Evolutionary conservation across 2,888 invertebrate species (phyloP).

Genomic region (Lottia scabra): DNA sequence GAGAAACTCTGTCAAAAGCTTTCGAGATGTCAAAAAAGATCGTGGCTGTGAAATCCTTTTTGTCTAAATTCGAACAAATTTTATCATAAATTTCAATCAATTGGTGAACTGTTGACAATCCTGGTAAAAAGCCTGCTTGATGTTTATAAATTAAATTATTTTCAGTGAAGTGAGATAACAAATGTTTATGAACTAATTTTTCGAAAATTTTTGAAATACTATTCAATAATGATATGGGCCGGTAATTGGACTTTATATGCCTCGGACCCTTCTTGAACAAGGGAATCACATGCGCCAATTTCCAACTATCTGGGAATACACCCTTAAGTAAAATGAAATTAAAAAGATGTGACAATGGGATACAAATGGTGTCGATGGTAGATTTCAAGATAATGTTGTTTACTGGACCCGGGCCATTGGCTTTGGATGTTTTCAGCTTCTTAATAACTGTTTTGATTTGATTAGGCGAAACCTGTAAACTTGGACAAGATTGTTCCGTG

Average conservation of each 20-base stretch:
- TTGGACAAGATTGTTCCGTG: too few relatives aligned
- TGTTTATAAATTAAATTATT: constrained; percentile 30
- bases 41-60: constrained; percentile 28
- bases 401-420: not conserved
- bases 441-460: not conserved
- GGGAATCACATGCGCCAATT: constrained; percentile 27
- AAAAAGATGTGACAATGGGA: too few relatives aligned
- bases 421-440: not conserved
- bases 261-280: constrained; percentile 36
- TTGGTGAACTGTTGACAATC: constrained; percentile 34
- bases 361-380: too few relatives aligned
- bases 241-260: constrained; percentile 29
- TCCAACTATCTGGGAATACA: constrained; percentile 31
- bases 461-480: too few relatives aligned
- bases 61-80: constrained; percentile 21
- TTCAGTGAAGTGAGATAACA: constrained; percentile 25
- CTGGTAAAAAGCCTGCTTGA: constrained; percentile 36
- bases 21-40: constrained; percentile 33
- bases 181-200: constrained; percentile 28
- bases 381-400: not conserved
- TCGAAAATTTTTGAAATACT: constrained; percentile 33
- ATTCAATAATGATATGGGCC: constrained; percentile 33
- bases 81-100: constrained; percentile 31
- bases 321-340: not conserved
- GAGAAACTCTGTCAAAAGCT: constrained; percentile 13